phyloP scores from a whole-genome alignment of 2,888 invertebrate genomes.

The Xylocampa areola region DNA sequence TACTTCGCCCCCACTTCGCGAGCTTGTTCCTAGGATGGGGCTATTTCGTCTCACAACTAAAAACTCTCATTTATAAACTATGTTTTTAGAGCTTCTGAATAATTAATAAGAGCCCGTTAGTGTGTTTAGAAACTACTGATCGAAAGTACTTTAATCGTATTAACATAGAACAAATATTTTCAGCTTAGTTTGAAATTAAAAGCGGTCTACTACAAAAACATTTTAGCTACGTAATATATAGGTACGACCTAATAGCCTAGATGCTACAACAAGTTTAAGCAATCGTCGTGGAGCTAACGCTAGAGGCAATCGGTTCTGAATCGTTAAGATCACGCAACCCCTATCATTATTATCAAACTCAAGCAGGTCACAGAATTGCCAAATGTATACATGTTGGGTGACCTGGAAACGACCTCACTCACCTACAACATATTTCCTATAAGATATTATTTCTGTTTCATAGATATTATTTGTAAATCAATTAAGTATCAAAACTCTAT shows the following conservation, averaged over 20 bases:
- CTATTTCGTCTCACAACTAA: constrained; percentile 80
- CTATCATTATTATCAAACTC: constrained; percentile 41
- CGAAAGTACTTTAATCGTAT: too few species aligned
- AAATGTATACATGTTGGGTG: constrained; percentile 59
- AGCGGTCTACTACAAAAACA: constrained; percentile 27
- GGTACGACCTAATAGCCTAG: constrained; percentile 24
- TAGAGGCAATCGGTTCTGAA: constrained; percentile 30
- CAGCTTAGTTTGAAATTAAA: constrained; percentile 24
- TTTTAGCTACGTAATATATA: constrained; percentile 22
- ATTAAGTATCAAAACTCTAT: too few species aligned
- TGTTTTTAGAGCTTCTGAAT: constrained; percentile 71
- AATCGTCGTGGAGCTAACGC: constrained; percentile 19
- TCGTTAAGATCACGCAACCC: constrained; percentile 52
- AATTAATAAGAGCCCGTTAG: constrained; percentile 58
- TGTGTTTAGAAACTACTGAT: constrained; percentile 9
- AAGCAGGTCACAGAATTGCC: constrained; percentile 62
- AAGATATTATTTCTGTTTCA: constrained; percentile 15
- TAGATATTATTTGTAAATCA: constrained; percentile 32
- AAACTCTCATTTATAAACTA: constrained; percentile 82
- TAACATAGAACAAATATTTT: constrained; percentile 22
- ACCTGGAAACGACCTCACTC: constrained; percentile 58
- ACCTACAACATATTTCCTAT: constrained; percentile 29
- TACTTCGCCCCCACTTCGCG: constrained; percentile 80
- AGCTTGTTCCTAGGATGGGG: constrained; percentile 77
- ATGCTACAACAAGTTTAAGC: constrained; percentile 26